Conservation (phyloP, 2,797 vertebrate genomes). For the Thaleichthys pacificus region DNA sequence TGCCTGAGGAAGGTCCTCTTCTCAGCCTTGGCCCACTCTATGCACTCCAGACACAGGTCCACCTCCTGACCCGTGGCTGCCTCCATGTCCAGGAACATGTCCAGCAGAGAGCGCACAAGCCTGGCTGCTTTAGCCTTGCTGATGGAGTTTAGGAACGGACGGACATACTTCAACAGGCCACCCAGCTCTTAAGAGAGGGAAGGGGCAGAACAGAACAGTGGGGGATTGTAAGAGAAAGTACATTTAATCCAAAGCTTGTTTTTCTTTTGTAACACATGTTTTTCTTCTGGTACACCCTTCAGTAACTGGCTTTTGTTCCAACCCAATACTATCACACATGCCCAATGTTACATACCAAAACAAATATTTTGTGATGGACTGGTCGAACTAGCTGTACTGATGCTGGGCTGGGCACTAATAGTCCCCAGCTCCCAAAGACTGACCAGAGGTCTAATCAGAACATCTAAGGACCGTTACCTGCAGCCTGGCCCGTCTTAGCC, state of each 20-base stretch:
- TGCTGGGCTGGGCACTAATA: neutral
- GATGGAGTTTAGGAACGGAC: conserved; percentile 97
- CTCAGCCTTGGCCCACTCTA: conserved; percentile 97
- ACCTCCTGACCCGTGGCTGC: conserved; percentile 98
- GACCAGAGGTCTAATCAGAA: too few relatives aligned
- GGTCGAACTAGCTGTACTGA: neutral
- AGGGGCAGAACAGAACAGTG: neutral
- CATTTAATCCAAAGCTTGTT: neutral
- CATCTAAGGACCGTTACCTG: conserved; percentile 74
- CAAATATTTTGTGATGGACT: neutral
- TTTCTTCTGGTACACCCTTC: neutral
- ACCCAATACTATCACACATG: neutral
- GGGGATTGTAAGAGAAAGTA: neutral
- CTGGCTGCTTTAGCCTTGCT: conserved; percentile 98
- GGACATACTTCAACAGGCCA: conserved; percentile 93
- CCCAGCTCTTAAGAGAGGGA: conserved; percentile 83
- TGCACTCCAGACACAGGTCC: conserved; percentile 95
- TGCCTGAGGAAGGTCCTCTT: conserved; percentile 98
- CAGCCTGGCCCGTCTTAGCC: conserved; percentile 95
- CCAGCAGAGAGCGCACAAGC: conserved; percentile 91
- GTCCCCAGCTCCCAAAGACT: neutral
- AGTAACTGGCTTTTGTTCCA: too few relatives aligned
- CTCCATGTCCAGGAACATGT: conserved; percentile 98
- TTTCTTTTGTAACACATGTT: neutral
- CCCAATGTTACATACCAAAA: neutral